Evolutionary conservation across 2,797 vertebrate species (phyloP).

Genomic region (Echiichthys vipera): DNA sequence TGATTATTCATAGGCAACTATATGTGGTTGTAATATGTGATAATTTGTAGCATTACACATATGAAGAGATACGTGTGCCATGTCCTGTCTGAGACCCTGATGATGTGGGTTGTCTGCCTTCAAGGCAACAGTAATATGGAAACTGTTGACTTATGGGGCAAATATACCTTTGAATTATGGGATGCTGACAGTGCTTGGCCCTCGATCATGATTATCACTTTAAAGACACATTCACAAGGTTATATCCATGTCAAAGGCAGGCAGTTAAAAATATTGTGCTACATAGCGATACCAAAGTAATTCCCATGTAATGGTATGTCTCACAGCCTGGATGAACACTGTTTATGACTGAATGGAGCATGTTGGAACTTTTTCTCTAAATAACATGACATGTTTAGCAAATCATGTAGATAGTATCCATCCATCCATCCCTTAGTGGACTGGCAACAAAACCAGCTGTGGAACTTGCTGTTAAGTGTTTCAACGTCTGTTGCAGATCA

Average conservation of each 20-base stretch:
- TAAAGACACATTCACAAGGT: constrained; percentile 34
- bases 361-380: neutral
- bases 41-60: constrained; percentile 17
- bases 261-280: neutral
- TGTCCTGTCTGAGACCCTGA: constrained; percentile 24
- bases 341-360: neutral
- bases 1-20: constrained; percentile 6
- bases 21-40: constrained; percentile 8
- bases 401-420: neutral
- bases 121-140: constrained; percentile 42
- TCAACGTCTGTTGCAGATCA: too few relatives aligned
- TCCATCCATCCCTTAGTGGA: too few relatives aligned
- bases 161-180: constrained; percentile 51
- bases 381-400: neutral
- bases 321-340: neutral
- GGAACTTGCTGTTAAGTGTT: too few relatives aligned
- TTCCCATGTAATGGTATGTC: neutral
- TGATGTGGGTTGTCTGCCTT: constrained; percentile 6
- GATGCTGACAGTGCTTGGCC: constrained; percentile 18
- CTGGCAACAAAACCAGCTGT: too few relatives aligned
- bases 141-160: constrained; percentile 49
- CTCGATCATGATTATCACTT: constrained; percentile 30
- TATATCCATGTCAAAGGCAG: constrained; percentile 12
- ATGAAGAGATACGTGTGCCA: constrained; percentile 44
- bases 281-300: neutral